Evolutionary conservation across 2,113 vertebrate species (phyloP), one percentile per base, ranked within the genome.

Genomic region (Oryzias curvinotus): DNA sequence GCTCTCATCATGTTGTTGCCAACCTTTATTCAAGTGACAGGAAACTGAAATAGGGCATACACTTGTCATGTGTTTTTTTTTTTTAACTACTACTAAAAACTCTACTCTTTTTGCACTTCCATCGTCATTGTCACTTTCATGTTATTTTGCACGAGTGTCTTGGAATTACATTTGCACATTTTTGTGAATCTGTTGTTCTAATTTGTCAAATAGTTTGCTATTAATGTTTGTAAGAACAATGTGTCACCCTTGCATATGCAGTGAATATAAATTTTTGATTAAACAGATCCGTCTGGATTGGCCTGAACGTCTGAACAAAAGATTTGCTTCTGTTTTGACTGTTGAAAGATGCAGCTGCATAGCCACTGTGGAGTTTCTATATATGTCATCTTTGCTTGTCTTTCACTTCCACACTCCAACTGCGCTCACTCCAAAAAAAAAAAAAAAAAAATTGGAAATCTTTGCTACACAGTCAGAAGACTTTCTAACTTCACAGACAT

Each of bases 21-120:
- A 79, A 5, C 61, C 51, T 81, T 36, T 0, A 57, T 42, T 52
- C 2, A 12, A 59, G 43, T 76, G 60, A 77, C 77, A 70, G 85
- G 86, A 88, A 88, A 28, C 77, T 67, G 43, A 87, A 86, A 50
- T 75, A 74, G 82, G 66, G 76, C 81, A 79, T 66, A 52, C 2
- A 76, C 21, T 36, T 47, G 28, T 88, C 86, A 85, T 85, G 85
- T 81, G 86, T 79, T 68, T 57, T 53, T 19, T 28, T 41, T 52
- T 6, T 36, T 26, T 72, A 66, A 44, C 83, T 85, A 87, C 87
- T 75, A 85, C 5, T 30, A 82, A 74, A 77, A 78, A 47, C 58
- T 78, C 5, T 49, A 68, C 45, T 48, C 61, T 49, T 61, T 57
- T 66, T 17, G 26, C 17, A 84, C 83, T 81, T 86, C 78, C 77